These are phyloP conservation scores for Prionace glauca DNA, from an alignment of 2,797 vertebrate genomes.

Conservation along the genomic window DNA sequence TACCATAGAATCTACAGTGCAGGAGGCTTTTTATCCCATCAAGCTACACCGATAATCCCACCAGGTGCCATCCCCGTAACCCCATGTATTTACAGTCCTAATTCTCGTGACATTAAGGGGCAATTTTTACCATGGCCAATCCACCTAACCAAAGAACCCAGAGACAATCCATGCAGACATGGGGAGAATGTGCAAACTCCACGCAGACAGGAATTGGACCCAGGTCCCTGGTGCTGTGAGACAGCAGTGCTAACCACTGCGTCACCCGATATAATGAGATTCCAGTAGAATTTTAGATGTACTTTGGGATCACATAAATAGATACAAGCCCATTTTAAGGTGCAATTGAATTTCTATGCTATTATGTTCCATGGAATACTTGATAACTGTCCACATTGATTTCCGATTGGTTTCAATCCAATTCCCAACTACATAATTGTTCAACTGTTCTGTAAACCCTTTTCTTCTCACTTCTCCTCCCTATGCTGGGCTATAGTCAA, in stretches of 20 bases:
- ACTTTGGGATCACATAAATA: neutral
- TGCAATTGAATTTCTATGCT: neutral
- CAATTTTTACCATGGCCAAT: too few relatives aligned
- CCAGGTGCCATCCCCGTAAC: too few relatives aligned
- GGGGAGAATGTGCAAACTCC: too few relatives aligned
- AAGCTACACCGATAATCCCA: too few relatives aligned
- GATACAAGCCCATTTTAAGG: neutral
- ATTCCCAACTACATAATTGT: neutral
- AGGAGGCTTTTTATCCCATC: too few relatives aligned
- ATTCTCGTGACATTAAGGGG: too few relatives aligned
- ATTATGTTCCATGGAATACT: neutral
- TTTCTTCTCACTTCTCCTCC: neutral
- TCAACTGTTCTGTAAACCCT: neutral
- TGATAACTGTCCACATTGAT: neutral
- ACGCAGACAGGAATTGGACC: too few relatives aligned
- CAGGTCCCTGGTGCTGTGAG: too few relatives aligned
- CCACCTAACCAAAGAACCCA: too few relatives aligned
- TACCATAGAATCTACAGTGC: neutral
- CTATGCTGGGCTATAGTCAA: neutral
- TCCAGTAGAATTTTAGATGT: neutral
- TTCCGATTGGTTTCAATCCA: neutral
- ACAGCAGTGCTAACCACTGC: too few relatives aligned
- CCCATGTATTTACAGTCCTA: too few relatives aligned
- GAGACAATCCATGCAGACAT: too few relatives aligned
- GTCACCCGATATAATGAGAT: neutral